A percentile compares a stretch with the other conserved stretches of the same genome.
Conservation (phyloP, 2,888 invertebrate species). For the Cephalotes varians region DNA sequence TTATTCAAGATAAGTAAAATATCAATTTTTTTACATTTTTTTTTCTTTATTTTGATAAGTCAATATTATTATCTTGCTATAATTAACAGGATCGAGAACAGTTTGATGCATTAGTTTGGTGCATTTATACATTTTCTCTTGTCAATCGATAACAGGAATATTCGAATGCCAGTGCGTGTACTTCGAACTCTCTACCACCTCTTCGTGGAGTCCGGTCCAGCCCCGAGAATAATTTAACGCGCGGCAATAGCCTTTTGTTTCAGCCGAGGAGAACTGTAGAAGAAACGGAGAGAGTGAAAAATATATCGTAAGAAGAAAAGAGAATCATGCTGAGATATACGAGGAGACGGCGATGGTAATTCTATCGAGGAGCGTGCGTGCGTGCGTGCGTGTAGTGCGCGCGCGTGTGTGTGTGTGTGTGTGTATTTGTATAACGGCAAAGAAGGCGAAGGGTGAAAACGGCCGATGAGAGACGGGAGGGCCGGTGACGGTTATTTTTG, state of each 20-base stretch:
- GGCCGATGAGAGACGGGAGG: slow-evolving; percentile 51
- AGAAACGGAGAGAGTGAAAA: slow-evolving; percentile 36
- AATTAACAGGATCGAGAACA: neutral
- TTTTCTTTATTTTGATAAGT: neutral
- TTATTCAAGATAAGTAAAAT: neutral
- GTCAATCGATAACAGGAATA: slow-evolving; percentile 57
- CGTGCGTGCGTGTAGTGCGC: neutral
- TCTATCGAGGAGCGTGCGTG: slow-evolving; percentile 29
- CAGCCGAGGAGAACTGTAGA: neutral
- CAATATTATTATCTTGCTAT: neutral
- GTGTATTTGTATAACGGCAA: neutral
- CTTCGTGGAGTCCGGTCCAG: slow-evolving; percentile 5
- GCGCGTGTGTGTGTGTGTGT: slow-evolving; percentile 14
- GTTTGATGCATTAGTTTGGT: neutral
- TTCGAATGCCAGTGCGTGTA: slow-evolving; percentile 21
- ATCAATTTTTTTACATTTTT: neutral
- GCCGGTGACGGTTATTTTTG: slow-evolving; percentile 82
- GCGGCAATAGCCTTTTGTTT: neutral
- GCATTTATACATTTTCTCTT: slow-evolving; percentile 39
- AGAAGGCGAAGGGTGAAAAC: slow-evolving; percentile 58
- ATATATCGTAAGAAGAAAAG: slow-evolving; percentile 23
- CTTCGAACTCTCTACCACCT: neutral
- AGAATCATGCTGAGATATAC: slow-evolving; percentile 41
- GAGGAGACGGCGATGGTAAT: slow-evolving; percentile 62
- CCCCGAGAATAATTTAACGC: neutral